phyloP scores from a whole-genome alignment of 1,140 invertebrate genomes.

The Muscidifurax raptorellus region DNA sequence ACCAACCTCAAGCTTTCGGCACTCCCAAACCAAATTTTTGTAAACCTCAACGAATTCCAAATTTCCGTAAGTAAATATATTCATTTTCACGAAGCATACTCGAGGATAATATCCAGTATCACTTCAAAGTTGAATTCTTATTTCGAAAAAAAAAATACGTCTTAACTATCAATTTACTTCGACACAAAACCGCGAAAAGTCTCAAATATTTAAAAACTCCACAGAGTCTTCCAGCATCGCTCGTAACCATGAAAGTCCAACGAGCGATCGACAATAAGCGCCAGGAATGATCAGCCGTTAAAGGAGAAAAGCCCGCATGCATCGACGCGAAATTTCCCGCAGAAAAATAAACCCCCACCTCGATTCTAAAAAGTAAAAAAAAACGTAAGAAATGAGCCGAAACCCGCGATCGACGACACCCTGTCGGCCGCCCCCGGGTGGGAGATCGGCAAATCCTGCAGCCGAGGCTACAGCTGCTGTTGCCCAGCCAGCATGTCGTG shows the following conservation, averaged over 20 bases:
- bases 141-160: neutral
- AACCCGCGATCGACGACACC: constrained; percentile 16
- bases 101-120: too few species aligned
- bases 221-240: neutral
- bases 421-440: neutral
- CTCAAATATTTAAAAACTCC: neutral
- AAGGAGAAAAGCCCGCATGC: neutral
- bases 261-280: neutral
- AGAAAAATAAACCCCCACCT: neutral
- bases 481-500: neutral
- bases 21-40: constrained; percentile 34
- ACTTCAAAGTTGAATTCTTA: neutral
- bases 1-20: constrained; percentile 50
- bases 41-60: constrained; percentile 45
- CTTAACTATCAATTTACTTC: too few species aligned
- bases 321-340: neutral
- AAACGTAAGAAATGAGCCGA: constrained; percentile 4
- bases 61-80: constrained; percentile 50
- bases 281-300: neutral
- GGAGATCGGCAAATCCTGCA: neutral
- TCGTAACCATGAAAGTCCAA: neutral
- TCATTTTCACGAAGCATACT: neutral
- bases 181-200: neutral
- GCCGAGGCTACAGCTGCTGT: neutral
- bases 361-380: neutral